Percentiles rank a stretch among this genome's conserved stretches.
Conservation (phyloP, 2,888 invertebrate genomes). For the Labia minor region DNA sequence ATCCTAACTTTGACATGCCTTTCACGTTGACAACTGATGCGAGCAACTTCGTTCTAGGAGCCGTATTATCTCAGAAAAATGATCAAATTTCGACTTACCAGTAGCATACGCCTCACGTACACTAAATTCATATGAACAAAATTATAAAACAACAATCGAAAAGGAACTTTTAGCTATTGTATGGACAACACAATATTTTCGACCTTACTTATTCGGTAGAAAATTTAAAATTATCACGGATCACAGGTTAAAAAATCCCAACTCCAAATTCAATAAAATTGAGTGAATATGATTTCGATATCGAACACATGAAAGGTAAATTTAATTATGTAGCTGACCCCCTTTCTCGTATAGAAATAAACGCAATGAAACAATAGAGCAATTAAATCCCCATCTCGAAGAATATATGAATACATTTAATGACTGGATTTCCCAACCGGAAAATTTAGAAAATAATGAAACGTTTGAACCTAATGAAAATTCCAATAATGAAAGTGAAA, state of each 20-base stretch:
- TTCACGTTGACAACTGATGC: not conserved
- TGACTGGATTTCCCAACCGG: not conserved
- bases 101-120: not conserved
- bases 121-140: not conserved
- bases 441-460: too few relatives aligned
- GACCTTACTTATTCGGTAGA: not conserved
- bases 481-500: too few relatives aligned
- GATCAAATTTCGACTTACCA: not conserved
- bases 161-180: not conserved
- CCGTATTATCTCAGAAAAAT: not conserved
- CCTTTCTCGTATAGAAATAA: not conserved
- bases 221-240: not conserved
- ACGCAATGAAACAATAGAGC: not conserved
- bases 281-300: not conserved
- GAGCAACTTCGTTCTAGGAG: not conserved
- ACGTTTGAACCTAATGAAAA: too few relatives aligned
- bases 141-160: not conserved
- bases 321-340: not conserved
- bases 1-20: not conserved
- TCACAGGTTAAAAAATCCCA: not conserved
- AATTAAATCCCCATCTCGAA: not conserved
- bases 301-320: not conserved
- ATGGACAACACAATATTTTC: not conserved
- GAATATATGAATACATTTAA: not conserved
- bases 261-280: not conserved